Evolutionary conservation across 2,113 vertebrate genomes (phyloP), one percentile per base, ranked within the genome.

Genomic region (Sceloporus undulatus): DNA sequence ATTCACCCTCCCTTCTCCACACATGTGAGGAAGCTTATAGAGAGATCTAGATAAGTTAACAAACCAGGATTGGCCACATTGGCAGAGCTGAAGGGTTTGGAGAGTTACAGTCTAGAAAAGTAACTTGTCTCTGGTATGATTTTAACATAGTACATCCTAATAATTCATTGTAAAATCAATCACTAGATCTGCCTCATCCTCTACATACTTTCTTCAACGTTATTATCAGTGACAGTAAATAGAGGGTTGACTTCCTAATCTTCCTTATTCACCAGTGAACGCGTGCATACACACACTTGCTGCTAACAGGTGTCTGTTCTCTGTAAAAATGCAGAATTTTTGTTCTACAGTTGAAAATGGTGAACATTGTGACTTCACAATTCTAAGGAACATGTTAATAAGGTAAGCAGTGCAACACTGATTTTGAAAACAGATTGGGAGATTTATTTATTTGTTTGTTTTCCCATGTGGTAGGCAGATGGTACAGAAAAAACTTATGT

Each of bases 381-480:
- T 99, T 96, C 97, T 99, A 94, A 97, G 99, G 95, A 98, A 99
- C 95, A 99, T 99, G 99, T 98, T 99, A 94, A 99, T 99, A 98
- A 98, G 99, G 99, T 99, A 97, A 95, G 93, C 87, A 8, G 70
- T 42, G 62, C 84, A 85, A 78, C 9, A 5, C 25, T 56, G 42
- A 52, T 73, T 74, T 81, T 74, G 18, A 4, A 42, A 87, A 80
- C n/a, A 25, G 29, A 19, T 27, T 62, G 73, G 48, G 13, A 62
- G 14, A 14, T 62, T 14, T 62, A 18, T 62, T 9, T 62, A 16
- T 59, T 13, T 13, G 11, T 59, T 13, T 59, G 11, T 59, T 10
- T 71, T 27, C 3, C 27, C 25, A 7, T 29, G 9, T 71, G 68
- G 1, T 11, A 29, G 9, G 9, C 25, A 29, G 68, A 27, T 75